Evolutionary conservation across 1,140 invertebrate species (phyloP), one percentile per base, ranked within the genome.

Genomic region (Hormaphis cornu): DNA sequence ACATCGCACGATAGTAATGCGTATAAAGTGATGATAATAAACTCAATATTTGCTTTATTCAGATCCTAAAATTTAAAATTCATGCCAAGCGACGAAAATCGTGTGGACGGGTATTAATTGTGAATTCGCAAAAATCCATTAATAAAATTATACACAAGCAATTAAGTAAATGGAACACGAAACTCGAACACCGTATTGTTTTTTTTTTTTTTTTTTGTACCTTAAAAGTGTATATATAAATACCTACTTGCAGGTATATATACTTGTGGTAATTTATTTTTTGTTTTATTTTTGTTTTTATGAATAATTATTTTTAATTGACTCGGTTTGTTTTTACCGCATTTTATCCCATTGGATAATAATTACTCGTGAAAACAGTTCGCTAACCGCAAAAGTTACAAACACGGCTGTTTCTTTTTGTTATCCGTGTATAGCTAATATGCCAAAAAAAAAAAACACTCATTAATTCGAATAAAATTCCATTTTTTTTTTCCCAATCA

Each of bases 91-190:
- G 37, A 40, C 18, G 18, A 56, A 24, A 56, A 16, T 12, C 18
- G 42, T 24, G 56, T 9, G 22, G 35, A 59, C 7, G 7, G 24
- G 16, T 12, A 12, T 14, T 22, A 18, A 20, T 26, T 42, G n/a
- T 14, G 28, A 61, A 63, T n/a, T n/a, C n/a, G n/a, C n/a, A 37
- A 61, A 28, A 33, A 48, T 30, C 30, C 59, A 63, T 48, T 63
- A 63, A 48, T 63, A 63, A 63, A 63, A 63, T 63, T 63, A 48
- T 20, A 30, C 22, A n/a, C 59, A 20, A 48, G 59, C 48, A 63
- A 63, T 63, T 63, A 63, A 30, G 40, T 28, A 63, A 63, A 63
- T 63, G 40, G 42, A 44, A 48, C 28, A 30, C 18, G 16, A 61
- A 61, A 54, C 52, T 33, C 20, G 33, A 42, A 44, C 14, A 24